These are phyloP conservation scores for Contarinia nasturtii DNA, from an alignment of 1,140 invertebrate species.

Conservation along the genomic window DNA sequence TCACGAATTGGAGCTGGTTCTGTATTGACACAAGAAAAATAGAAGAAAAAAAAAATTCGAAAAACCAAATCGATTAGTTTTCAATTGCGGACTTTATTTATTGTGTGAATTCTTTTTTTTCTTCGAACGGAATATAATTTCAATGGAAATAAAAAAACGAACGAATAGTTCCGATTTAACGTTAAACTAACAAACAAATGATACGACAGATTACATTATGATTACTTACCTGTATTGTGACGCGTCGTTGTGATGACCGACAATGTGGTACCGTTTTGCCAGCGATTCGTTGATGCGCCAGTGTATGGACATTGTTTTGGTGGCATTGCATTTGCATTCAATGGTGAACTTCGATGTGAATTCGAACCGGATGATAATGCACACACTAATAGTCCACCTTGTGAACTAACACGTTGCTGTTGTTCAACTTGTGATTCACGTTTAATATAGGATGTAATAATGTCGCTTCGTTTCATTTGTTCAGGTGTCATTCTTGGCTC, in stretches of 20 bases:
- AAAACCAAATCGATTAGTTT: too few species aligned
- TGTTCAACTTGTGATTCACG: constrained; percentile 26
- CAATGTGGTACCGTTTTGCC: constrained; percentile 19
- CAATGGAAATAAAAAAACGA: constrained; percentile 10
- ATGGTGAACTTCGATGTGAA: constrained; percentile 1
- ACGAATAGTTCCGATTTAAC: too few species aligned
- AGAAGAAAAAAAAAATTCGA: too few species aligned
- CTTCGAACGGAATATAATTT: too few species aligned
- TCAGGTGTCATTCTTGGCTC: constrained; percentile 73
- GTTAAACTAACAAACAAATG: too few species aligned
- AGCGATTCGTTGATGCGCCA: constrained; percentile 6
- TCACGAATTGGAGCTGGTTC: constrained; percentile 13
- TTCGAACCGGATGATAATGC: constrained; percentile 1
- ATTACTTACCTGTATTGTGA: constrained; percentile 20
- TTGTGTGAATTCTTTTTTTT: too few species aligned
- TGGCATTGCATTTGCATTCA: constrained; percentile 10
- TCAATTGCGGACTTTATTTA: too few species aligned
- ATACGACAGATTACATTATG: constrained; percentile 12
- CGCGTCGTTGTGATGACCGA: constrained; percentile 26
- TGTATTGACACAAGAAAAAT: constrained; percentile 11
- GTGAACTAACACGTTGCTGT: not conserved
- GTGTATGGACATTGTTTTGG: constrained; percentile 19
- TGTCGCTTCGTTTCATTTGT: constrained; percentile 71
- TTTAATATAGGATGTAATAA: constrained; percentile 79
- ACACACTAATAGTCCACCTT: constrained; percentile 12